These are phyloP conservation scores for Holothuria leucospilota DNA, from an alignment of 53 echinoderm and acorn worm genomes.

Conservation along the genomic window DNA sequence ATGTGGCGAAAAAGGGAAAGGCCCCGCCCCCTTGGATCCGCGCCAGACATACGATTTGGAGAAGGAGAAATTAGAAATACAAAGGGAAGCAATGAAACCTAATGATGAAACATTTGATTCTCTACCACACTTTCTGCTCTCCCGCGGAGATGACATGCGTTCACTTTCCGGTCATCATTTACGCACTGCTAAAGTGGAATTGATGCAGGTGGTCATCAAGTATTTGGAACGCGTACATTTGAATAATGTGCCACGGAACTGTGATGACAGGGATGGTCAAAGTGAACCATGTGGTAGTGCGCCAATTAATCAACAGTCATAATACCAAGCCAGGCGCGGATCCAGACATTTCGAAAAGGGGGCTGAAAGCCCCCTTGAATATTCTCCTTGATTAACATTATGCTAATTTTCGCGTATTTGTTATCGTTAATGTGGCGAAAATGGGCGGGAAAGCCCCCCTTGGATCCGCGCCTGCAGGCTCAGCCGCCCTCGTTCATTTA, in stretches of 20 bases:
- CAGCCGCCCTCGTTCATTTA: no score
- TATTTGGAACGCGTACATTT: conserved; percentile 7
- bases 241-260: conserved; percentile 4
- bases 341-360: no score
- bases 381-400: no score
- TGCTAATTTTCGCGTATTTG: no score
- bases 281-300: conserved; percentile 13
- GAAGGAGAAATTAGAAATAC: conserved; percentile 7
- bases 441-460: no score
- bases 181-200: conserved; percentile 12
- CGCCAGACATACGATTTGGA: conserved; percentile 10
- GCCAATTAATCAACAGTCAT: neutral
- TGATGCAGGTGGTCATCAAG: conserved; percentile 29
- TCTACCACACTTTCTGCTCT: conserved; percentile 2
- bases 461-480: no score
- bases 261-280: neutral
- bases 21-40: no score
- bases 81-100: neutral
- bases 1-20: no score
- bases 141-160: conserved; percentile 21
- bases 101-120: conserved; percentile 17
- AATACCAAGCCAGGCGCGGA: no score
- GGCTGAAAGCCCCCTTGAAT: no score
- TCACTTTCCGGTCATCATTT: conserved; percentile 2
- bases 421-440: no score